These are phyloP conservation scores for Caenorhabditis imperialis DNA, from an alignment of 2,888 invertebrate genomes.

Conservation along the genomic window DNA sequence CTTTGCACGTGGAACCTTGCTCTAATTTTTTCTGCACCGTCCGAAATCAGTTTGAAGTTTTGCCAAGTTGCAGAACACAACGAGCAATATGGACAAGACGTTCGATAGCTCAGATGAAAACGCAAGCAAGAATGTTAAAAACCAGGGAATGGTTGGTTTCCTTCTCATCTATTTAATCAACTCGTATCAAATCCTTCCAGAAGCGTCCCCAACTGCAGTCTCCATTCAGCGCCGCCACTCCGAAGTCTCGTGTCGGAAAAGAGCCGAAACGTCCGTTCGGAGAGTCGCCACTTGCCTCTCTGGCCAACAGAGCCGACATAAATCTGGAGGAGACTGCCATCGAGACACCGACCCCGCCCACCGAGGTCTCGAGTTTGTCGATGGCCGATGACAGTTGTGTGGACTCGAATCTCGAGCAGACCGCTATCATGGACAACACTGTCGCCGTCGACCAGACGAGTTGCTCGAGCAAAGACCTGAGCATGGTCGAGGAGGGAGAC, in stretches of 20 bases:
- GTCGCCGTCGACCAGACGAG: too few species aligned
- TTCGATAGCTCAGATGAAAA: too few species aligned
- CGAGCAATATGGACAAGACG: too few species aligned
- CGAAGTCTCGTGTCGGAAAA: slow-evolving; percentile 33
- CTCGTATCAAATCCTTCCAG: too few species aligned
- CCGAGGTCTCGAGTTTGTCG: slow-evolving; percentile 2
- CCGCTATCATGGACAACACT: neutral
- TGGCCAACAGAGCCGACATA: slow-evolving; percentile 10
- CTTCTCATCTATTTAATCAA: too few species aligned
- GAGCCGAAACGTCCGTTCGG: slow-evolving; percentile 39
- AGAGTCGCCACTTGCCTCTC: neutral
- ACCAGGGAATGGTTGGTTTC: too few species aligned
- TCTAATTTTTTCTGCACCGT: too few species aligned
- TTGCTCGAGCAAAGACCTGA: slow-evolving; percentile 12
- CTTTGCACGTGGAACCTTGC: too few species aligned
- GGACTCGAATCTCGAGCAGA: slow-evolving; percentile 12
- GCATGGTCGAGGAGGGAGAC: slow-evolving; percentile 22
- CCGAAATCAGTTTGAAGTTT: too few species aligned
- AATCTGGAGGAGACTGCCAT: slow-evolving; percentile 28
- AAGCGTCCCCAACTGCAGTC: slow-evolving; percentile 32
- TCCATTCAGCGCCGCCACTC: slow-evolving; percentile 39
- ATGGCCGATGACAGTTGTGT: neutral
- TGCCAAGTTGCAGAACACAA: too few species aligned
- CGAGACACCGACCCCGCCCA: slow-evolving; percentile 7
- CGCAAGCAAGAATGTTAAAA: too few species aligned